Base-by-base conservation (phyloP, 2,797 vertebrate genomes). In the Acrossocheilus fasciatus region DNA sequence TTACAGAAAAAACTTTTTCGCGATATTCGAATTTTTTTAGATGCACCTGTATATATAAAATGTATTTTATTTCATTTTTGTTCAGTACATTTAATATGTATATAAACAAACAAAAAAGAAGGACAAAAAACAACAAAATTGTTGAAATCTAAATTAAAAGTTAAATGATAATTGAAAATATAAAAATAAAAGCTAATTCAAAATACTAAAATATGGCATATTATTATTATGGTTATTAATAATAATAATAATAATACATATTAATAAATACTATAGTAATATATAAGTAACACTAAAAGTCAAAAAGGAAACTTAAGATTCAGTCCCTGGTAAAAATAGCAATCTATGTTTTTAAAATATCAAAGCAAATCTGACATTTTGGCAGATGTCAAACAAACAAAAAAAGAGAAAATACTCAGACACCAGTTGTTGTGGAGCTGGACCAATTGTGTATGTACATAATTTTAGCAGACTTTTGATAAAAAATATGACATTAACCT, bases 351-450 rank as follows among this genome's bases (percentile, higher is more conserved):
- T 81, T 69, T 20, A 12, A 1, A 34, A n/a, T 36, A 20, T 41
- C 64, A 52, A 70, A 41, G 68, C 64, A 18, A 82, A 70, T n/a
- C 64, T 41, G 47, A 39, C 66, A 82, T 54, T 70, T 70, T n/a
- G 64, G 7, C 64, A 81, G 70, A 82, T 54, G 66, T 69, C 43
- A 81, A 68, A 66, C 41, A 70, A 8, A 72, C 36, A 81, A 11
- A 6, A 11, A 50, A 39, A 54, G 0, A 47, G 8, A 54, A 30
- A 72, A 82, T 39, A 9, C 2, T n/a, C 1, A 41, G 50, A 82
- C 39, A 17, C 36, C 15, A 18, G 34, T 18, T 50, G 15, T 1
- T 6, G 7, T 34, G 39, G 11, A 62, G 41, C 68, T 73, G n/a
- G 1, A 74, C 11, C 18, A 45, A 68, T 81, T 4, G 23, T 30